Percentiles rank a stretch among this genome's conserved stretches.
These are phyloP conservation scores for Mellivora capensis DNA, from an alignment of 2,113 vertebrate genomes.

Conservation along the genomic window DNA sequence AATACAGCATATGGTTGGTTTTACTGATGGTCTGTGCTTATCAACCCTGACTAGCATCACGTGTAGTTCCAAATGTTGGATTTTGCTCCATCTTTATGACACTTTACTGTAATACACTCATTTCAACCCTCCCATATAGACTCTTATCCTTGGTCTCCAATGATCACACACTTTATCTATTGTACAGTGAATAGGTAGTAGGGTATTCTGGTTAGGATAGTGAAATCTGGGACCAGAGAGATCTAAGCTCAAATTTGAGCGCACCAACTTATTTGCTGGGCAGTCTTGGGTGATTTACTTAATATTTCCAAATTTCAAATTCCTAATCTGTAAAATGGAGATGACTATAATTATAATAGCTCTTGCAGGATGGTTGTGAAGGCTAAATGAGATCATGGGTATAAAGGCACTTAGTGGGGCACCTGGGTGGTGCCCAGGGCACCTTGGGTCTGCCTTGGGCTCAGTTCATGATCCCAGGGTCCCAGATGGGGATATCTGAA, in stretches of 20 bases:
- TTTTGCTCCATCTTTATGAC: not conserved
- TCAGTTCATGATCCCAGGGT: not conserved
- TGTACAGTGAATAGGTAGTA: not conserved
- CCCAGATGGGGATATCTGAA: not conserved
- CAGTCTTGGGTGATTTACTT: not conserved
- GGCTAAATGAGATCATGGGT: not conserved
- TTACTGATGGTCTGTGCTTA: not conserved
- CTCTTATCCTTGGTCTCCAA: not conserved
- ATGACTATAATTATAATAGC: not conserved
- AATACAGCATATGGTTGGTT: constrained; percentile 33
- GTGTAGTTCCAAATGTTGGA: not conserved
- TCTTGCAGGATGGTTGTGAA: not conserved
- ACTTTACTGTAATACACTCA: not conserved
- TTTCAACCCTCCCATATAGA: not conserved
- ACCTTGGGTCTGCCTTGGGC: not conserved
- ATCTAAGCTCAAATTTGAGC: not conserved
- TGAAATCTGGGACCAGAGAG: not conserved
- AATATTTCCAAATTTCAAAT: constrained; percentile 15
- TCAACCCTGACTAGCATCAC: not conserved
- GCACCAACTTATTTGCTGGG: not conserved
- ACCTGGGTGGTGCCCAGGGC: not conserved
- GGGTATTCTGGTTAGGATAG: not conserved
- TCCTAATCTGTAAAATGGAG: not conserved
- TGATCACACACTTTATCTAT: not conserved
- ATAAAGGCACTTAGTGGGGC: not conserved